phyloP scores from a whole-genome alignment of 1,140 invertebrate genomes.

The Limonius californicus region DNA sequence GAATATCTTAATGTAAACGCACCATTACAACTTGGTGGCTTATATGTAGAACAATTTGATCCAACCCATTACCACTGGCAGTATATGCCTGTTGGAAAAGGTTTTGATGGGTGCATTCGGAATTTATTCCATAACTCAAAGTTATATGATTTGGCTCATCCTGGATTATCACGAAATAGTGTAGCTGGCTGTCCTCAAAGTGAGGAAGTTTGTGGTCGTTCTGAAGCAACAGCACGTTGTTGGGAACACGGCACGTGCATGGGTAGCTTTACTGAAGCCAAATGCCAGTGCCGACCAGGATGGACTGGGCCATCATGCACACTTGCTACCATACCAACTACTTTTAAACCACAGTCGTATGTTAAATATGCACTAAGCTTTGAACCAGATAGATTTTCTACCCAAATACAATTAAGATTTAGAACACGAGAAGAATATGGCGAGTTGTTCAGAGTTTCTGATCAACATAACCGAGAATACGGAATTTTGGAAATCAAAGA shows the following conservation, averaged over 20 bases:
- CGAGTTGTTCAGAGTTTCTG: slow-evolving; percentile 86
- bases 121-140: slow-evolving; percentile 95
- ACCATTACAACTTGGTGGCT: slow-evolving; percentile 88
- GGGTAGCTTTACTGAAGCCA: slow-evolving; percentile 81
- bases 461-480: slow-evolving; percentile 93
- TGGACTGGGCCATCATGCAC: slow-evolving; percentile 86
- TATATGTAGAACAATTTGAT: slow-evolving; percentile 82
- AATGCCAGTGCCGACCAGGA: slow-evolving; percentile 89
- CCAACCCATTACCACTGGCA: slow-evolving; percentile 82
- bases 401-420: slow-evolving; percentile 88
- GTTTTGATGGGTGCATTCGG: slow-evolving; percentile 92
- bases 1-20: slow-evolving; percentile 96
- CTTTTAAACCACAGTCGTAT: slow-evolving; percentile 88
- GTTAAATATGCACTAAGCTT: slow-evolving; percentile 94
- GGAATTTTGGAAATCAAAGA: slow-evolving; percentile 92
- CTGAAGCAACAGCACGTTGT: slow-evolving; percentile 76
- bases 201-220: slow-evolving; percentile 80
- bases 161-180: slow-evolving; percentile 78
- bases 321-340: slow-evolving; percentile 78
- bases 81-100: slow-evolving; percentile 80
- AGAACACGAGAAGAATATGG: slow-evolving; percentile 89
- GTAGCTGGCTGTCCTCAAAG: slow-evolving; percentile 85
- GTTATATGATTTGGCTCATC: slow-evolving; percentile 87
- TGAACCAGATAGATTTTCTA: slow-evolving; percentile 87
- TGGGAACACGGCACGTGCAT: slow-evolving; percentile 91